These are phyloP conservation scores for Sarcophilus harrisii DNA, from an alignment of 2,797 vertebrate genomes.

Conservation along the genomic window DNA sequence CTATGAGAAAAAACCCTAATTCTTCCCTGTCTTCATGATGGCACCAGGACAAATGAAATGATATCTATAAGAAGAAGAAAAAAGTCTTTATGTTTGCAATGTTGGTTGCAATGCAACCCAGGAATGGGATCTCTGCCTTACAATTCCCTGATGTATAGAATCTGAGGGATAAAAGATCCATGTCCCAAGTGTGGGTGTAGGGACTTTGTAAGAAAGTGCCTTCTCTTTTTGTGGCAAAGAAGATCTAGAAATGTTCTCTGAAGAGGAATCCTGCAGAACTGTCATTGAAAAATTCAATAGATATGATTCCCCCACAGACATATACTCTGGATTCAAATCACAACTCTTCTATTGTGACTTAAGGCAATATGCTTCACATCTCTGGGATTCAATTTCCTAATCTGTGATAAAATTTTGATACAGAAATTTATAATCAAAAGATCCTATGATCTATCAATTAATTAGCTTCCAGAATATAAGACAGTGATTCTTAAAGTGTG, in stretches of 20 bases:
- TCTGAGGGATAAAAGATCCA: neutral
- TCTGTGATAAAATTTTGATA: neutral
- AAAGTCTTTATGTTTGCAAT: neutral
- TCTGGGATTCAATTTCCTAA: neutral
- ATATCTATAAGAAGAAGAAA: neutral
- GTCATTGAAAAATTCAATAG: neutral
- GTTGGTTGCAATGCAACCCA: neutral
- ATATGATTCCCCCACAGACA: neutral
- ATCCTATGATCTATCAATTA: neutral
- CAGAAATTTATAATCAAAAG: neutral
- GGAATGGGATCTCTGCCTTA: neutral
- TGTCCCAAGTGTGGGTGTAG: neutral
- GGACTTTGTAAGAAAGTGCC: neutral
- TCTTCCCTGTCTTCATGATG: neutral
- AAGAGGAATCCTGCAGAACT: neutral
- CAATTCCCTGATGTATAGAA: neutral
- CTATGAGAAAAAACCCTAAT: neutral
- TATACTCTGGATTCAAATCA: conserved; percentile 9
- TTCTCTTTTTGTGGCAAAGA: neutral
- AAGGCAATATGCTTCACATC: neutral
- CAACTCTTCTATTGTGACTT: neutral
- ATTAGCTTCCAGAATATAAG: neutral
- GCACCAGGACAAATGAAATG: neutral
- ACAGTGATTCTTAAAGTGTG: too few species aligned
- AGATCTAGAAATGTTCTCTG: neutral